Evolutionary conservation across 1,140 invertebrate genomes (phyloP).

Genomic region (Eulimnadia texana): DNA sequence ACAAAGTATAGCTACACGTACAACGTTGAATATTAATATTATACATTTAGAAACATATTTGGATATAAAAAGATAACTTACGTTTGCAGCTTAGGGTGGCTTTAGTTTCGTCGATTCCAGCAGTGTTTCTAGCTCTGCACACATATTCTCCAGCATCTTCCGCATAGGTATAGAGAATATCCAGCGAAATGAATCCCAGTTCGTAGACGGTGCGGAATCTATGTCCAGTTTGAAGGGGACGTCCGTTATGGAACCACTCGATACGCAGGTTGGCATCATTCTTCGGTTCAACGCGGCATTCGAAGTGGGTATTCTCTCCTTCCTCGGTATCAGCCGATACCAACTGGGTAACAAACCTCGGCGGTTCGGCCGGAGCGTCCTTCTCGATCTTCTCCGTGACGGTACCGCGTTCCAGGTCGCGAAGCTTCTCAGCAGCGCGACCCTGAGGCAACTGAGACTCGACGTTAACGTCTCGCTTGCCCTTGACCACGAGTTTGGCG

Average conservation of each 20-base stretch:
- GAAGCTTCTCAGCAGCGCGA: constrained; percentile 80
- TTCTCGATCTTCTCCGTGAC: constrained; percentile 45
- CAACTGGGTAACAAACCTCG: constrained; percentile 64
- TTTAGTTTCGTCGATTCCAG: constrained; percentile 73
- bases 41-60: too few species aligned
- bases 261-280: constrained; percentile 82
- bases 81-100: constrained; percentile 73
- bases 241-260: constrained; percentile 87
- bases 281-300: constrained; percentile 86
- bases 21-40: too few species aligned
- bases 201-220: constrained; percentile 83
- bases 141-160: constrained; percentile 90
- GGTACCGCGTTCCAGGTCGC: constrained; percentile 76
- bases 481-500: constrained; percentile 43
- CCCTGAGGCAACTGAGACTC: constrained; percentile 84
- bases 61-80: too few species aligned
- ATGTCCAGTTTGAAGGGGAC: constrained; percentile 70
- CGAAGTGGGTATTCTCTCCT: constrained; percentile 82
- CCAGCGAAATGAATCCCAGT: constrained; percentile 86
- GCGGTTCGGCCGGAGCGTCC: constrained; percentile 52
- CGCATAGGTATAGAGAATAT: constrained; percentile 81
- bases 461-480: constrained; percentile 74
- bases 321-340: constrained; percentile 51
- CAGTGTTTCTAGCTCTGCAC: constrained; percentile 70
- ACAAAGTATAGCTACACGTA: too few species aligned